Evolutionary conservation across 2,888 invertebrate species (phyloP).

Genomic region (Blastobasis adustella): DNA sequence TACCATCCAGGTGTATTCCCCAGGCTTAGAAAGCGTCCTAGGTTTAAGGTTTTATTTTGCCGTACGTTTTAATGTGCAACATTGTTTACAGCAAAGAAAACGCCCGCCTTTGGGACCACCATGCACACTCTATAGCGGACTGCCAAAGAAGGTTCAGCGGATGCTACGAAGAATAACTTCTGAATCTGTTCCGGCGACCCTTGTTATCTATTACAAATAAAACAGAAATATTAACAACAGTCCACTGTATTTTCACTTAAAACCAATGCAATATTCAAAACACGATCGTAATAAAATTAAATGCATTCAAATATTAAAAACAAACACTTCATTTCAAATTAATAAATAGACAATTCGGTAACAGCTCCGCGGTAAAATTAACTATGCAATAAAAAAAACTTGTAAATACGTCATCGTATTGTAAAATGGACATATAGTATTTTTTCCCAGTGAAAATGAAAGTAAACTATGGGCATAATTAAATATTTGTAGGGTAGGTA

Average conservation of each 20-base stretch:
- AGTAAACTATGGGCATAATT: no score
- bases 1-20: no score
- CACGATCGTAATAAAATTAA: slow-evolving; percentile 23
- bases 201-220: slow-evolving; percentile 11
- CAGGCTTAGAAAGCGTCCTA: no score
- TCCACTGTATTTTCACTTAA: slow-evolving; percentile 10
- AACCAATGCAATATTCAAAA: slow-evolving; percentile 21
- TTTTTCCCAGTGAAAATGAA: no score
- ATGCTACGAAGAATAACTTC: slow-evolving; percentile 27
- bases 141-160: slow-evolving; percentile 44
- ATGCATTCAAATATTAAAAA: slow-evolving; percentile 22
- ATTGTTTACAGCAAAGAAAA: slow-evolving; percentile 50
- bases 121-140: slow-evolving; percentile 30
- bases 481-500: no score
- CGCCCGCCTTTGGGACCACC: slow-evolving; percentile 63
- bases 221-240: slow-evolving; percentile 10
- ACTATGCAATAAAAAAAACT: neutral
- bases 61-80: neutral
- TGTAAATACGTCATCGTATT: neutral
- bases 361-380: neutral
- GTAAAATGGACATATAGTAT: no score
- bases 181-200: slow-evolving; percentile 2
- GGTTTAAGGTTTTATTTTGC: no score
- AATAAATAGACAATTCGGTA: neutral
- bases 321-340: neutral